These are phyloP conservation scores for Heloderma charlesbogerti DNA, from an alignment of 2,113 vertebrate species.

Conservation along the genomic window DNA sequence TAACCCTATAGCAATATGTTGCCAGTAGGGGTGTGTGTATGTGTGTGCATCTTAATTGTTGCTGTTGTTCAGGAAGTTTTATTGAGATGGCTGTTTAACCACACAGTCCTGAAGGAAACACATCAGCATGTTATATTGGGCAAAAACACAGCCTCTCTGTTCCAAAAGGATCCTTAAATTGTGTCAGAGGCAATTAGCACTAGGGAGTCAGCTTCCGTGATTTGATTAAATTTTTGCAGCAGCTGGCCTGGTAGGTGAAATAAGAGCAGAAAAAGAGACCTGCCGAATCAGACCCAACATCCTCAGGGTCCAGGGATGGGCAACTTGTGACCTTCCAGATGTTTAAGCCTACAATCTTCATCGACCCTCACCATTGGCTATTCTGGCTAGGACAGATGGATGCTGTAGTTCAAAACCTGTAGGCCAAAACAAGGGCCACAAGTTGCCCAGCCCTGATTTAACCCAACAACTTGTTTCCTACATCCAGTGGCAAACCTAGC, in stretches of 20 bases:
- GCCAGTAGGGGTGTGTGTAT: background rate
- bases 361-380: background rate
- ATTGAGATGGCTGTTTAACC: constrained; percentile 60
- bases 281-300: background rate
- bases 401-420: too few relatives aligned
- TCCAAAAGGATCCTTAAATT: constrained; percentile 30
- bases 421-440: too few relatives aligned
- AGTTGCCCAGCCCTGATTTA: background rate
- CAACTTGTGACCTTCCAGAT: background rate
- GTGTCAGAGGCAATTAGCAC: constrained; percentile 38
- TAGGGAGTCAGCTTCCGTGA: background rate
- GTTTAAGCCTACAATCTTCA: background rate
- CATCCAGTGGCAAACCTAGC: background rate
- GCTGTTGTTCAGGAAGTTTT: constrained; percentile 53
- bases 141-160: constrained; percentile 41
- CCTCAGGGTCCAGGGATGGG: background rate
- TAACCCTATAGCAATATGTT: constrained; percentile 65
- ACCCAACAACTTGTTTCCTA: background rate
- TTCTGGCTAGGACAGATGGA: too few relatives aligned
- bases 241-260: background rate
- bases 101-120: constrained; percentile 50
- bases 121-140: background rate
- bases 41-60: constrained; percentile 36
- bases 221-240: background rate
- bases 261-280: background rate